phyloP scores from a whole-genome alignment of 2,888 invertebrate genomes.

The Xanthorhoe designata region DNA sequence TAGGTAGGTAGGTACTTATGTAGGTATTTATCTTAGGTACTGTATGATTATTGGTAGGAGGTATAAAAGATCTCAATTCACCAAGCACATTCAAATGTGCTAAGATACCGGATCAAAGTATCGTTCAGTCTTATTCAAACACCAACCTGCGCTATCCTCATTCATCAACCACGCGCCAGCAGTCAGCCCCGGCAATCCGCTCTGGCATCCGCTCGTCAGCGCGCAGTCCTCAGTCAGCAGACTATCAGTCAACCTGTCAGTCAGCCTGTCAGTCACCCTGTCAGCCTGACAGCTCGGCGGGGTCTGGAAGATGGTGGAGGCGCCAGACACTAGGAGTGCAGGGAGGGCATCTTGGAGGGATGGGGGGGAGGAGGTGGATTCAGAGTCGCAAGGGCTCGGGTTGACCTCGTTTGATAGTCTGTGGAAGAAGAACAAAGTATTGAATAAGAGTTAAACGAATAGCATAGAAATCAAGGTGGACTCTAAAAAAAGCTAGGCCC shows the following conservation, averaged over 20 bases:
- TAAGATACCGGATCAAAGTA: no score
- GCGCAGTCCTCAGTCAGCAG: conserved; percentile 65
- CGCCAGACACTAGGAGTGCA: conserved; percentile 75
- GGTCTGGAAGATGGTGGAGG: conserved; percentile 75
- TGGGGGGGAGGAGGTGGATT: conserved; percentile 87
- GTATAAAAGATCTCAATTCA: no score
- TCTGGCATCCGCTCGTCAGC: conserved; percentile 78
- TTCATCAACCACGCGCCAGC: conserved; percentile 85
- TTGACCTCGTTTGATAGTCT: conserved; percentile 80
- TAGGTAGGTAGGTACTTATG: no score
- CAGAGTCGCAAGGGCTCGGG: conserved; percentile 86
- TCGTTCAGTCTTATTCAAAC: no score
- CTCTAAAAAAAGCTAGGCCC: no score
- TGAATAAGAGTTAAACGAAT: no score
- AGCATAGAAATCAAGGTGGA: no score
- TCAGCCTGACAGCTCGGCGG: conserved; percentile 63
- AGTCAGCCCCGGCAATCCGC: conserved; percentile 72
- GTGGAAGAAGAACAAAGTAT: conserved; percentile 46
- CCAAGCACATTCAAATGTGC: no score
- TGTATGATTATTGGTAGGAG: no score
- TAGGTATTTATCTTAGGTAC: no score
- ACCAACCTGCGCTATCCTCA: conserved; percentile 80
- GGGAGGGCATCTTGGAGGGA: conserved; percentile 78
- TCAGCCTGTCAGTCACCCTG: conserved; percentile 48
- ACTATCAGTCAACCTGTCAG: conserved; percentile 57